These are phyloP conservation scores for Rhadina sibilatrix DNA, from an alignment of 2,113 vertebrate species.

Conservation along the genomic window DNA sequence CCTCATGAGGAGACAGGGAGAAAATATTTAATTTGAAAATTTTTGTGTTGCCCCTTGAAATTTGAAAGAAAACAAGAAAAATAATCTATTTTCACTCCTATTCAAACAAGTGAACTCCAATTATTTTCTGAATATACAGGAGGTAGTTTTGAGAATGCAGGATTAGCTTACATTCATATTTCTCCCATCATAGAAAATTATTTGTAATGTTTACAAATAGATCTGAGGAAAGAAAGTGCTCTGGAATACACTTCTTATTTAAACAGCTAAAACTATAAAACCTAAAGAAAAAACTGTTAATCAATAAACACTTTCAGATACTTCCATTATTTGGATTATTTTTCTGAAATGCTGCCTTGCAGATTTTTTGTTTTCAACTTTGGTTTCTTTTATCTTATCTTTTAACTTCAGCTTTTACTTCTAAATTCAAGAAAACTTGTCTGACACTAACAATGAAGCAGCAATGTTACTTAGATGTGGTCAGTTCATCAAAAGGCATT, in stretches of 20 bases:
- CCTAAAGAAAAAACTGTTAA: background rate
- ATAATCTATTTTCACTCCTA: background rate
- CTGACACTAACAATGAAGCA: background rate
- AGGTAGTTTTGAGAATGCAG: background rate
- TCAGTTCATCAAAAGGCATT: background rate
- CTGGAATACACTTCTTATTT: background rate
- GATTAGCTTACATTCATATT: background rate
- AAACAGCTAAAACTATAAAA: background rate
- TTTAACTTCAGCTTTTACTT: background rate
- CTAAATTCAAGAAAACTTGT: background rate
- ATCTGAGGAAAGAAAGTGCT: background rate
- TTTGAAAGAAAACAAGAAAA: background rate
- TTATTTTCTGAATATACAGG: background rate
- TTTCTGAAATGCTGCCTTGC: background rate
- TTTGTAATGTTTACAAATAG: background rate
- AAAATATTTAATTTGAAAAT: background rate
- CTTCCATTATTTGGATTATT: background rate
- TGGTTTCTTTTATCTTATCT: background rate
- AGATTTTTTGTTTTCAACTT: background rate
- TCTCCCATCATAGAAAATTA: background rate
- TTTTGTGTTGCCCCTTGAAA: background rate
- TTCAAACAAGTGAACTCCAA: background rate
- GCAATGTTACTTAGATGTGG: background rate
- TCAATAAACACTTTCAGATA: background rate
- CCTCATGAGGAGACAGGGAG: background rate